These are phyloP conservation scores for Takifugu ocellatus DNA, from an alignment of 2,797 vertebrate species.

Conservation along the genomic window DNA sequence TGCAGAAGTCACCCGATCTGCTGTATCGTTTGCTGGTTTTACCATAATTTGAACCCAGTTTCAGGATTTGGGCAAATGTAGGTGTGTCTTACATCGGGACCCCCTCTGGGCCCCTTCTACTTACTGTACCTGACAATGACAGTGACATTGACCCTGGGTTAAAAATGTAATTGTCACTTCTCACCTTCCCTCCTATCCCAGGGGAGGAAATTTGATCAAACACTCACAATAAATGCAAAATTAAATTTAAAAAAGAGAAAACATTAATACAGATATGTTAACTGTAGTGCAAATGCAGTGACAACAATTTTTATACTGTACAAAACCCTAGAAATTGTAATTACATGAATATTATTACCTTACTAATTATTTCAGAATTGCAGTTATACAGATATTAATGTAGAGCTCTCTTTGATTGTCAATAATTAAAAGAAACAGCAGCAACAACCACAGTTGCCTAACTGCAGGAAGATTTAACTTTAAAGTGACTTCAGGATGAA, in stretches of 20 bases:
- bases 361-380: no score
- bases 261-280: no score
- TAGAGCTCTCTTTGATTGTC: no score
- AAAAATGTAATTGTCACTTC: conserved; percentile 18
- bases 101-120: conserved; percentile 25
- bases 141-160: conserved; percentile 42
- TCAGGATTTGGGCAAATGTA: conserved; percentile 15
- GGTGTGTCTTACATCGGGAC: conserved; percentile 19
- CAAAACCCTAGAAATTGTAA: no score
- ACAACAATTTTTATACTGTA: no score
- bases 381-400: no score
- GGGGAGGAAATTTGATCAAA: conserved; percentile 26
- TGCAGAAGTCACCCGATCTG: conserved; percentile 44
- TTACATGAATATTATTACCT: no score
- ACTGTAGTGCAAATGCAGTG: no score
- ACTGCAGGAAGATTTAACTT: no score
- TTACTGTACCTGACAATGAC: conserved; percentile 50
- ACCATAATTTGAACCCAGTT: neutral
- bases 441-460: no score
- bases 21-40: conserved; percentile 23
- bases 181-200: conserved; percentile 17
- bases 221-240: neutral
- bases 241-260: neutral
- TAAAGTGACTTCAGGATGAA: no score
- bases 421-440: no score